These are phyloP conservation scores for Eutolmus rufibarbis DNA, from an alignment of 2,888 invertebrate genomes.

Conservation along the genomic window DNA sequence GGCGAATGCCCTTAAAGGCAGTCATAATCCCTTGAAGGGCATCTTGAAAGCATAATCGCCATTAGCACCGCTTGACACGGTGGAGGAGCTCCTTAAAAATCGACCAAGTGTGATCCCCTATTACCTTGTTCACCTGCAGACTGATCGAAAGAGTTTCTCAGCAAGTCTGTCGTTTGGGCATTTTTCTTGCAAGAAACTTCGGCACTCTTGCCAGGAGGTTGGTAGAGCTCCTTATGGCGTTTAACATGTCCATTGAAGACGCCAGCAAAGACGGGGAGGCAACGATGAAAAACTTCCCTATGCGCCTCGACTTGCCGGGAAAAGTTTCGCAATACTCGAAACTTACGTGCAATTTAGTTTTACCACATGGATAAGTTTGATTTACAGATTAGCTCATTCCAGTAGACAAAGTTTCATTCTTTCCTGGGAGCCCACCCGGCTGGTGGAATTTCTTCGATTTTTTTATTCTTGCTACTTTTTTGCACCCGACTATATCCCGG, in stretches of 20 bases:
- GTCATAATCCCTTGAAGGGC: not conserved
- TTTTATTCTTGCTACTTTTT: not conserved
- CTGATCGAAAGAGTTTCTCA: not conserved
- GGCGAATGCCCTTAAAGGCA: not conserved
- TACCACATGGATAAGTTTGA: constrained; percentile 29
- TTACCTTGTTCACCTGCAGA: not conserved
- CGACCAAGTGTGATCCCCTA: not conserved
- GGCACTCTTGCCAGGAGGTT: not conserved
- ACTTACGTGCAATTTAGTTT: constrained; percentile 33
- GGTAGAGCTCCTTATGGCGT: not conserved
- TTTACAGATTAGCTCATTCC: constrained; percentile 26
- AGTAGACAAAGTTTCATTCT: constrained; percentile 25
- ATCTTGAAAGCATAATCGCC: not conserved
- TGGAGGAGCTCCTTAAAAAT: not conserved
- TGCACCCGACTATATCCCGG: not conserved
- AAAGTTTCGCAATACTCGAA: constrained; percentile 18
- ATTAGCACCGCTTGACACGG: not conserved
- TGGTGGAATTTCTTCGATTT: not conserved
- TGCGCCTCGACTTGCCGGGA: not conserved
- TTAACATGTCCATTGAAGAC: not conserved
- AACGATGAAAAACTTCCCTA: not conserved
- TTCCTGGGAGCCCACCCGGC: not conserved
- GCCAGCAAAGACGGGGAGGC: not conserved
- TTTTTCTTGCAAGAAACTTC: not conserved
- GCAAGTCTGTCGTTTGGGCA: constrained; percentile 10